Base-by-base conservation (phyloP, 1,140 invertebrate genomes). In the Euwallacea similis region DNA sequence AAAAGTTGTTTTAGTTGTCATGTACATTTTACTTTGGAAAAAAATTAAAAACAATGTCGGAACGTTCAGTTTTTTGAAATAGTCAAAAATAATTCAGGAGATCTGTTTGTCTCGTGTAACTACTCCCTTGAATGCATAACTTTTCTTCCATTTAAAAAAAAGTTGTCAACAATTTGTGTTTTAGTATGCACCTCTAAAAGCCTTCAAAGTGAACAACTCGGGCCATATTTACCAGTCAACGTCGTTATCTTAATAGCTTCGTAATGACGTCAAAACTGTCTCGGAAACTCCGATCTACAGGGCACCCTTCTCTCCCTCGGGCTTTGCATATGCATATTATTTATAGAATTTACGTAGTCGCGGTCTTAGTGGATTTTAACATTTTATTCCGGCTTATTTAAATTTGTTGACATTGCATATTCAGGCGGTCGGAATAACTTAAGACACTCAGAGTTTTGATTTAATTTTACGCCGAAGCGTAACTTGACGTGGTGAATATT, bases 291-390 rank as follows among this genome's bases (percentile, higher is more conserved):
- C 9, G 46, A 50, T 13, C 46, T 50, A 10, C 21, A 33, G 46
- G 13, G 46, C 46, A 10, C 46, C 13, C 46, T 50, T 13, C 13
- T 50, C 16, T 33, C 10, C 44, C 46, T 21, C 9, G 42, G 21
- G 3, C 11, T 15, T 42, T 54, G 63, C 63, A 66, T 66, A 66
- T 66, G 63, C 63, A 54, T 54, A 15, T 54, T 66, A 55, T 66
- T 66, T 66, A 66, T 66, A 55, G 47, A 55, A 66, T 66, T 66
- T 66, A 43, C 63, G 44, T 42, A 54, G 46, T 54, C 53, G 63
- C 21, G 9, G 15, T 21, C 47, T 44, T 11, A 44, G 47, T 42
- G 46, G 46, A 55, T 67, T 44, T 67, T 58, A 46, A 43, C 41
- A 46, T 58, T 65, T 65, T 65, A 65, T 55, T 42, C 41, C 11